These are phyloP conservation scores for Danionella dracula DNA, from an alignment of 2,797 vertebrate genomes.

Conservation along the genomic window DNA sequence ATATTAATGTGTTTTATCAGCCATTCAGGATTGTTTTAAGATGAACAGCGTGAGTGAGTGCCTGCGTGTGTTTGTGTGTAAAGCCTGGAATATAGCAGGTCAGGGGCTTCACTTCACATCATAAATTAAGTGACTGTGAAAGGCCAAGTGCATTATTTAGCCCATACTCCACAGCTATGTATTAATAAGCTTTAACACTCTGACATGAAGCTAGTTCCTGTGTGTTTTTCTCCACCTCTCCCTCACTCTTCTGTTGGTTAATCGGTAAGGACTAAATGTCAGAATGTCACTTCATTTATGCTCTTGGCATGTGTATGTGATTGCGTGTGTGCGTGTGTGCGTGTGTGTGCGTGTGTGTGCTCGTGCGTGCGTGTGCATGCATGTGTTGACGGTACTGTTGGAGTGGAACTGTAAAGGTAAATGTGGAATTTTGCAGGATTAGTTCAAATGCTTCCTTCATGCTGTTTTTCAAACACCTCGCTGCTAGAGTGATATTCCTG, in stretches of 20 bases:
- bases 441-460: not conserved
- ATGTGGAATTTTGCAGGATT: not conserved
- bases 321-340: no score
- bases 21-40: not conserved
- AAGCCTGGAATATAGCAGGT: conserved; percentile 1
- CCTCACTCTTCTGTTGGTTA: not conserved
- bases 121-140: conserved; percentile 2
- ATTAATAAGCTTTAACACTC: conserved; percentile 1
- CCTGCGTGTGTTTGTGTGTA: not conserved
- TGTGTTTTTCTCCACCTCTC: not conserved
- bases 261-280: not conserved
- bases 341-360: no score
- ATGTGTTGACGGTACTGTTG: not conserved
- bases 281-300: not conserved
- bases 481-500: not conserved
- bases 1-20: not conserved
- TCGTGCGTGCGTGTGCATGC: no score
- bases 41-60: not conserved
- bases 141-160: conserved; percentile 16
- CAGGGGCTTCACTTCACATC: not conserved
- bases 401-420: not conserved
- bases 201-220: not conserved
- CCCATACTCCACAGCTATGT: not conserved
- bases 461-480: not conserved
- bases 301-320: no score